Conservation (phyloP, 2,113 vertebrate genomes). For the Petrocephalus microphthalmus region DNA sequence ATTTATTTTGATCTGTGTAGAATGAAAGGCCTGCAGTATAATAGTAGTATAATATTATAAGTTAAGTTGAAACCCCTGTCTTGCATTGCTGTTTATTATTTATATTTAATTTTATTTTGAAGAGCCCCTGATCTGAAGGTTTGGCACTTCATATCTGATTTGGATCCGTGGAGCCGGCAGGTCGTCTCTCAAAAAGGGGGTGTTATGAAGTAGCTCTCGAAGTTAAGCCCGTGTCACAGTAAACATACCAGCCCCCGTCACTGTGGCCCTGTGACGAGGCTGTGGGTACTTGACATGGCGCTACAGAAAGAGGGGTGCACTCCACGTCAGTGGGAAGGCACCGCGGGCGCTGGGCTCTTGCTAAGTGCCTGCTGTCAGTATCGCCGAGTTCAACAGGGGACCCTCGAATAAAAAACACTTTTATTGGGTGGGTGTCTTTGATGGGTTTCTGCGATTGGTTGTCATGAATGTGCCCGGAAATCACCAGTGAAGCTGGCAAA, state of each 20-base stretch:
- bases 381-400: background rate
- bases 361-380: background rate
- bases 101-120: background rate
- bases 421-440: background rate
- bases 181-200: background rate
- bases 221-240: background rate
- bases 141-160: background rate
- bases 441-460: background rate
- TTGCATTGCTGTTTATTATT: background rate
- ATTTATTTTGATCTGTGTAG: background rate
- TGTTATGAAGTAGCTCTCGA: background rate
- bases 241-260: background rate
- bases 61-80: background rate
- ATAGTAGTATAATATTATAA: background rate
- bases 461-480: background rate
- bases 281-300: background rate
- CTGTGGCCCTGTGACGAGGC: too few relatives aligned
- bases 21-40: background rate
- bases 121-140: background rate
- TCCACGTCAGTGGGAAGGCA: background rate
- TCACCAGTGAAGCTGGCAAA: background rate
- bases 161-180: background rate
- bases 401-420: background rate
- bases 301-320: background rate
- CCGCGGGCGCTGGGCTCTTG: background rate